phyloP scores from a whole-genome alignment of 2,113 vertebrate species.

The Mormyrus iriodes region DNA sequence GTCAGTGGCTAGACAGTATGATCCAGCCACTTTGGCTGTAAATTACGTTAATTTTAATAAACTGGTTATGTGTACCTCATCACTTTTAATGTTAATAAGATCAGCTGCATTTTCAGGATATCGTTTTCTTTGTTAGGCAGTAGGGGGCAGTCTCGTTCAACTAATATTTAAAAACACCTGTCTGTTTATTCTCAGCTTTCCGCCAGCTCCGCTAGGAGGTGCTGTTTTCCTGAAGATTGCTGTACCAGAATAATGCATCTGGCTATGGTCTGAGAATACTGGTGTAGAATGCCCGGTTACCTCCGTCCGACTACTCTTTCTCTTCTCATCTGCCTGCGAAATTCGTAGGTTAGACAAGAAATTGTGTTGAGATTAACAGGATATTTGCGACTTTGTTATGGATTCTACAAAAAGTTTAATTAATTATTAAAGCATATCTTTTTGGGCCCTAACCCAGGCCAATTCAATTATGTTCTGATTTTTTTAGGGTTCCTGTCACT shows the following conservation, averaged over 20 bases:
- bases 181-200: neutral
- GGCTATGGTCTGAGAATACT: no score
- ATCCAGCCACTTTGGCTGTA: no score
- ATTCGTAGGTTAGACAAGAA: neutral
- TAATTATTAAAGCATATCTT: no score
- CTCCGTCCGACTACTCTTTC: neutral
- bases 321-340: neutral
- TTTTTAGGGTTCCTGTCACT: no score
- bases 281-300: neutral
- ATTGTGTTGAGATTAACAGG: neutral
- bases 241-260: neutral
- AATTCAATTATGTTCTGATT: no score
- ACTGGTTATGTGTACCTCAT: neutral
- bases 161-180: neutral
- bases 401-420: no score
- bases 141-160: neutral
- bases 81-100: neutral
- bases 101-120: neutral
- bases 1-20: no score
- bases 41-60: no score
- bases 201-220: neutral
- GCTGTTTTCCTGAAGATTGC: neutral
- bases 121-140: neutral
- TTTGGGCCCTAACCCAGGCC: no score
- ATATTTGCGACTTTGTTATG: no score